Base-by-base conservation (phyloP, 2,888 invertebrate species). In the Nephrocerus scutellatus region DNA sequence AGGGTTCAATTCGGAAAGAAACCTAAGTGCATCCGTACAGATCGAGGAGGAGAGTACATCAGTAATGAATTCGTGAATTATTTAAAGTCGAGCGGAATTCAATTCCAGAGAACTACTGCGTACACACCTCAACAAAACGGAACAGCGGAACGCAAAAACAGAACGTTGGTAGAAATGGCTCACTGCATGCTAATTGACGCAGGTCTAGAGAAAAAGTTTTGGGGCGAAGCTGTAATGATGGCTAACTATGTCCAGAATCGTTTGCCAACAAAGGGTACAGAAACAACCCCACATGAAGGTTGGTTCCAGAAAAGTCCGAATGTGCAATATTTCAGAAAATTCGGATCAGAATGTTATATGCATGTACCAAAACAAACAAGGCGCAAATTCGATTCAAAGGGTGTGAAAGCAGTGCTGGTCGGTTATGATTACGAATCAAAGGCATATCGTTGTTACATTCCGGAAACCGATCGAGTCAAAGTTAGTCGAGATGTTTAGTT, bases 371-470 rank as follows among this genome's bases (percentile, higher is more conserved):
- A n/a, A n/a, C n/a, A n/a, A n/a, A 43, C 41, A 35, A 18, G 45
- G 21, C 7, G 25, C 15, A 51, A 51, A 29, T 32, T 44, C 16
- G 48, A 51, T 26, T 4, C 25, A 15, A 31, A 14, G 7, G 46
- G 34, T 16, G 20, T 16, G 9, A 34, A 43, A 33, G 39, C 38
- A 35, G 31, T 45, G 21, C 45, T 51, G 21, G 5, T 49, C 1
- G 48, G 46, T 7, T 45, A 49, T 35, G 39, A 40, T 16, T 21
- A 37, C 7, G 9, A 44, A 2, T 49, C 46, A 12, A 49, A 46
- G 30, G 46, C 43, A 13, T 51, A 36, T 22, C 24, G 48, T n/a
- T n/a, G n/a, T n/a, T n/a, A n/a, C n/a, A n/a, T n/a, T n/a, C n/a
- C n/a, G n/a, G n/a, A n/a, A n/a, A n/a, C n/a, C n/a, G n/a, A n/a